Evolutionary conservation across 1,140 invertebrate genomes (phyloP).

Genomic region (Drosophila nannoptera): DNA sequence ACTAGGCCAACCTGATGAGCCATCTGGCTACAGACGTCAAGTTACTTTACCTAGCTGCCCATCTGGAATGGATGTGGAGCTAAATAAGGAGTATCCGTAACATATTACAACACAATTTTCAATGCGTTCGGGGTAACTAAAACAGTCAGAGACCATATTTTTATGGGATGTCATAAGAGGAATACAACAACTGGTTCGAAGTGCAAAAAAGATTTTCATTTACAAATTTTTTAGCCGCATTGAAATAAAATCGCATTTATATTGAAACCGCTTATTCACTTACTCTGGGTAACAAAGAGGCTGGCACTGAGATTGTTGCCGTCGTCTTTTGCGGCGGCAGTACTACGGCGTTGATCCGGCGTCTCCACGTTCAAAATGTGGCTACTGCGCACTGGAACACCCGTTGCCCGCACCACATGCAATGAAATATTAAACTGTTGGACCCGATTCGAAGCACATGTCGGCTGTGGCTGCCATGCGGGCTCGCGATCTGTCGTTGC

Average conservation of each 20-base stretch:
- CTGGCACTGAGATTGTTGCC: conserved; percentile 50
- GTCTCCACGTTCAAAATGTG: conserved; percentile 57
- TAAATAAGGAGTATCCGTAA: no score
- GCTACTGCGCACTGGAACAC: conserved; percentile 81
- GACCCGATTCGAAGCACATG: conserved; percentile 42
- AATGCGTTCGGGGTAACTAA: no score
- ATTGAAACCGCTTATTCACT: conserved; percentile 19
- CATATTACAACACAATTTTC: no score
- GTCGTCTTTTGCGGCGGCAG: conserved; percentile 1
- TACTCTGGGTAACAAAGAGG: conserved; percentile 62
- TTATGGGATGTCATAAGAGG: no score
- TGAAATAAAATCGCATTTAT: background rate
- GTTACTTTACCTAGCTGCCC: no score
- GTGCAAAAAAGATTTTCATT: no score
- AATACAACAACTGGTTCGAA: no score
- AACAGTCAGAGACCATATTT: no score
- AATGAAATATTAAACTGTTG: conserved; percentile 79
- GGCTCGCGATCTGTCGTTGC: conserved; percentile 74
- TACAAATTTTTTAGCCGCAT: no score
- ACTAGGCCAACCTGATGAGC: no score
- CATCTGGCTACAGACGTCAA: no score
- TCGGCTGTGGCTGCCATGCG: conserved; percentile 70
- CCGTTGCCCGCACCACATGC: conserved; percentile 82
- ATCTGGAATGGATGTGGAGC: no score
- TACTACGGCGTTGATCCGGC: conserved; percentile 33